These are phyloP conservation scores for Prochilodus magdalenae DNA, from an alignment of 2,113 vertebrate genomes.

Conservation along the genomic window DNA sequence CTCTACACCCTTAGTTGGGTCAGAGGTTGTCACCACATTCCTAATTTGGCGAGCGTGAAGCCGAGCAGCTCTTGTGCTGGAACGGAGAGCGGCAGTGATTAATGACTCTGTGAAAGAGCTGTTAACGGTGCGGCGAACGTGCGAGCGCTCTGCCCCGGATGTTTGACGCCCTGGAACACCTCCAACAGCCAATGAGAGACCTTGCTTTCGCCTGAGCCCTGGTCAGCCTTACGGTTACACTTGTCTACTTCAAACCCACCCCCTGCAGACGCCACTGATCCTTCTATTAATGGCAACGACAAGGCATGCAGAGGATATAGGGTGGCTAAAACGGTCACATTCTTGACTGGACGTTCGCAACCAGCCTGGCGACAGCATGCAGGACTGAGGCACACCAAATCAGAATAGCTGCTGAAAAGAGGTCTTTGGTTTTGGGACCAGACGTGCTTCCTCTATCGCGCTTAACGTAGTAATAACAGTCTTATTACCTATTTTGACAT, in stretches of 20 bases:
- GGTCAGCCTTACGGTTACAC: slow-evolving; percentile 5
- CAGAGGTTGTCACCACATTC: slow-evolving; percentile 27
- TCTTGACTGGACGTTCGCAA: slow-evolving; percentile 33
- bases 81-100: slow-evolving; percentile 32
- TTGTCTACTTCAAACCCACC: slow-evolving; percentile 40
- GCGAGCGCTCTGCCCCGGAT: slow-evolving; percentile 34
- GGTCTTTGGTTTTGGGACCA: neutral
- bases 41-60: slow-evolving; percentile 41
- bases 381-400: slow-evolving; percentile 14
- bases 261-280: slow-evolving; percentile 57
- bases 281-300: slow-evolving; percentile 58
- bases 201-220: slow-evolving; percentile 11
- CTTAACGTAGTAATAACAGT: too few species aligned
- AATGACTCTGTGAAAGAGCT: slow-evolving; percentile 30
- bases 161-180: slow-evolving; percentile 33
- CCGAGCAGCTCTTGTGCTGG: neutral
- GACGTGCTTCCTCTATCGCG: too few species aligned
- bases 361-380: slow-evolving; percentile 46
- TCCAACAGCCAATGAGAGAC: slow-evolving; percentile 50
- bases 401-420: neutral
- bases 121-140: slow-evolving; percentile 7
- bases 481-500: too few species aligned
- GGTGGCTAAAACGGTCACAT: slow-evolving; percentile 47
- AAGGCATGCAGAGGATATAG: slow-evolving; percentile 4
- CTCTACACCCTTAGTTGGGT: slow-evolving; percentile 21